Evolutionary conservation across 1,140 invertebrate species (phyloP).

Genomic region (Neodiprion fabricii): DNA sequence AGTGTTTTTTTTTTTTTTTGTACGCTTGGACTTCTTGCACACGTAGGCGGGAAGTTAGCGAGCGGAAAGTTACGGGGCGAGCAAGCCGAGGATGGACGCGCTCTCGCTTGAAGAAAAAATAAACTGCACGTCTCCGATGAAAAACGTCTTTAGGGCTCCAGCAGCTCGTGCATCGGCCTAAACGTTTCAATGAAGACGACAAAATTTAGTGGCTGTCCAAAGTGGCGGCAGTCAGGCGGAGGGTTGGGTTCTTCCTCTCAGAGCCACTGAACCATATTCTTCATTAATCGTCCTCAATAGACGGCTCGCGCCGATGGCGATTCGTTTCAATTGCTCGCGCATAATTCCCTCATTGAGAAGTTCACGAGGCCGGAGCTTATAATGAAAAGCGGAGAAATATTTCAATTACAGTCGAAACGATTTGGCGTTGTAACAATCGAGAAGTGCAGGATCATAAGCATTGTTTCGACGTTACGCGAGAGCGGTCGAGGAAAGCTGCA

Average conservation of each 20-base stretch:
- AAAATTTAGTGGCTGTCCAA: constrained; percentile 1
- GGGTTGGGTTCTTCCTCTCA: not conserved
- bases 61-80: no score
- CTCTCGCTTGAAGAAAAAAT: no score
- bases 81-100: no score
- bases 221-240: not conserved
- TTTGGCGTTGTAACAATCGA: no score
- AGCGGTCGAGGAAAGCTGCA: no score
- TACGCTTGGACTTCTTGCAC: not conserved
- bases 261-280: not conserved
- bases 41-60: no score
- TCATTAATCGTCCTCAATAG: not conserved
- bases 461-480: no score
- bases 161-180: not conserved
- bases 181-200: constrained; percentile 7
- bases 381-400: no score
- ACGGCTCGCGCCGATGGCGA: not conserved
- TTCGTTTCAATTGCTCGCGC: not conserved
- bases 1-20: not conserved
- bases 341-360: not conserved
- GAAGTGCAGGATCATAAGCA: no score
- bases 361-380: not conserved
- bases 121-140: no score
- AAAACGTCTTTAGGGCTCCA: not conserved
- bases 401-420: no score